These are phyloP conservation scores for Ophthalmolycus amberensis DNA, from an alignment of 2,113 vertebrate genomes.

Conservation along the genomic window DNA sequence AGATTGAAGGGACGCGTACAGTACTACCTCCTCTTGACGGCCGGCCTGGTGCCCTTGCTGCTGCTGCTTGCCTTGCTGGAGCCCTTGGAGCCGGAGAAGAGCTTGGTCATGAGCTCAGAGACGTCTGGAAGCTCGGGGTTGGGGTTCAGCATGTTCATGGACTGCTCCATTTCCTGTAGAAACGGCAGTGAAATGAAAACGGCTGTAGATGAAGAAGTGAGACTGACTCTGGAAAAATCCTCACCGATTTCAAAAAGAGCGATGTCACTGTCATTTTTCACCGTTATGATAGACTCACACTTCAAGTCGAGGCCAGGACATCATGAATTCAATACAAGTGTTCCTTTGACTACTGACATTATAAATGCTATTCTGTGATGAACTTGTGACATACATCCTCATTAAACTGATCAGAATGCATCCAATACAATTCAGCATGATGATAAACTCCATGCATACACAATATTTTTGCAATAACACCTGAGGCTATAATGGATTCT, in stretches of 20 bases:
- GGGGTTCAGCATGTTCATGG: slow-evolving; percentile 99
- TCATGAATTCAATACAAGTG: not conserved
- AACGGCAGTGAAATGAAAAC: slow-evolving; percentile 15
- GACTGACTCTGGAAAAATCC: not conserved
- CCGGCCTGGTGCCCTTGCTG: slow-evolving; percentile 90
- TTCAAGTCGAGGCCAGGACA: not conserved
- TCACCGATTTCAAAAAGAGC: no score
- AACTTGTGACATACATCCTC: not conserved
- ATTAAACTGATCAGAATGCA: not conserved
- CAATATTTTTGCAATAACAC: not conserved
- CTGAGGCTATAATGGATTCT: not conserved
- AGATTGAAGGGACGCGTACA: not conserved
- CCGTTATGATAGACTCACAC: not conserved
- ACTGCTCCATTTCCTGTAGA: slow-evolving; percentile 97
- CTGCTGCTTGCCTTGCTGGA: slow-evolving; percentile 92
- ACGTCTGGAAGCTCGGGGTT: slow-evolving; percentile 98
- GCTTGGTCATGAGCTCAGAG: slow-evolving; percentile 98
- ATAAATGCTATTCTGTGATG: not conserved
- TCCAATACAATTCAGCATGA: not conserved
- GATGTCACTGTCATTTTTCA: not conserved
- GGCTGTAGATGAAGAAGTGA: not conserved
- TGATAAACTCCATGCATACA: not conserved
- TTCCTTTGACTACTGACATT: not conserved
- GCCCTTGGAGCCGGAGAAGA: slow-evolving; percentile 95
- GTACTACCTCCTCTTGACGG: slow-evolving; percentile 96